phyloP scores from a whole-genome alignment of 2,797 vertebrate species.

The Melopsittacus undulatus region DNA sequence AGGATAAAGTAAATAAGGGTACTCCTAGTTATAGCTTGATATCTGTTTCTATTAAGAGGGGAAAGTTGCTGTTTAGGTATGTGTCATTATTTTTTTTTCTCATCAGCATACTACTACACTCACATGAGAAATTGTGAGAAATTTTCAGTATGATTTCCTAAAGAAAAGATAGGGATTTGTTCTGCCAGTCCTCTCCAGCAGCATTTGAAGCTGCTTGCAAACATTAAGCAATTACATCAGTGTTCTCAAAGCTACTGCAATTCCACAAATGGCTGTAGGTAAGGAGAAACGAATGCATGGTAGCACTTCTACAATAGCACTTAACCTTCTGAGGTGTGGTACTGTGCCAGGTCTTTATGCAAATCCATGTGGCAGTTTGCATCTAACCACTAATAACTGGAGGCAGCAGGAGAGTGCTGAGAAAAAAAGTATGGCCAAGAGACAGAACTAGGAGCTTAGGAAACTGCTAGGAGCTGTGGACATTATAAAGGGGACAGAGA shows the following conservation, averaged over 20 bases:
- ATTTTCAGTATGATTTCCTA: background rate
- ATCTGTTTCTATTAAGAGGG: background rate
- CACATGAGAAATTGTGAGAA: background rate
- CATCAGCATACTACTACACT: background rate
- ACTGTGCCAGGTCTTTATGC: background rate
- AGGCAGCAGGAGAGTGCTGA: background rate
- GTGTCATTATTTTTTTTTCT: background rate
- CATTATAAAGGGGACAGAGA: background rate
- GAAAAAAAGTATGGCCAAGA: background rate
- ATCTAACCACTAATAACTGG: background rate
- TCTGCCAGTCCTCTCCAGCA: background rate
- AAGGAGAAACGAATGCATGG: background rate
- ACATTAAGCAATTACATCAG: background rate
- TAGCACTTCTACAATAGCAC: background rate
- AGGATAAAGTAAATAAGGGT: background rate
- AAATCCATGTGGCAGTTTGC: background rate
- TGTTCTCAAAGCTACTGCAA: background rate
- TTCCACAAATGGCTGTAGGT: background rate
- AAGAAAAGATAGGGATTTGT: background rate
- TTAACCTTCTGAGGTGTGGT: background rate
- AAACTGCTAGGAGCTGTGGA: background rate
- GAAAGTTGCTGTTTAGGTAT: background rate
- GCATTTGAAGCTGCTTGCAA: background rate
- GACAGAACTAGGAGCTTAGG: background rate
- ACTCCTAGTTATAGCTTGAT: background rate